Evolutionary conservation across 35 echinoderm and acorn worm genomes (phyloP).

Genomic region (Ophiothrix spiculata): DNA sequence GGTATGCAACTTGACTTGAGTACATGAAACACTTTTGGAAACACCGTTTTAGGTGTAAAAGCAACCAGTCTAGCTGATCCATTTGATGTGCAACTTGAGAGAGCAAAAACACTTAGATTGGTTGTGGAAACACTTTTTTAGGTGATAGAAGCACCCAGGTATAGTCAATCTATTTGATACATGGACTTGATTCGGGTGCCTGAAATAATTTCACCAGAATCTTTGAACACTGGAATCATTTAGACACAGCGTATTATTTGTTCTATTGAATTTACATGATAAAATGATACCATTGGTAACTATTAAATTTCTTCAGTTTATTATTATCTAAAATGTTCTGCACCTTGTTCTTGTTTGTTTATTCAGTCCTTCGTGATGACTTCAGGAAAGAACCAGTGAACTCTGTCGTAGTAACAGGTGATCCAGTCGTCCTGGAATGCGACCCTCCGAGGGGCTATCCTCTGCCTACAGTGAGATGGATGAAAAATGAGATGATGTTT

Average conservation of each 20-base stretch:
- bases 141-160: no score
- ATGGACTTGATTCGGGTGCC: no score
- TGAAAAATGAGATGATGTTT: conserved; percentile 63
- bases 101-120: no score
- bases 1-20: no score
- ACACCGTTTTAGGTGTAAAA: no score
- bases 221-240: background rate
- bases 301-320: background rate
- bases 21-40: no score
- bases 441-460: conserved; percentile 74
- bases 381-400: conserved; percentile 54
- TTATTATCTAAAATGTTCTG: background rate
- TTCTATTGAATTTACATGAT: background rate
- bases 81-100: no score
- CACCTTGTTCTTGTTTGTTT: background rate
- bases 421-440: conserved; percentile 72
- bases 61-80: no score
- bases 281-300: background rate
- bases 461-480: conserved; percentile 55
- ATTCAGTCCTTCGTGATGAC: conserved; percentile 69
- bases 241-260: background rate
- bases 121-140: no score
- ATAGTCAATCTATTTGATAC: no score
- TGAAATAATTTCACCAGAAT: background rate
- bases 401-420: conserved; percentile 48